These are phyloP conservation scores for Podarcis siculus DNA, from an alignment of 2,797 vertebrate genomes.

Conservation along the genomic window DNA sequence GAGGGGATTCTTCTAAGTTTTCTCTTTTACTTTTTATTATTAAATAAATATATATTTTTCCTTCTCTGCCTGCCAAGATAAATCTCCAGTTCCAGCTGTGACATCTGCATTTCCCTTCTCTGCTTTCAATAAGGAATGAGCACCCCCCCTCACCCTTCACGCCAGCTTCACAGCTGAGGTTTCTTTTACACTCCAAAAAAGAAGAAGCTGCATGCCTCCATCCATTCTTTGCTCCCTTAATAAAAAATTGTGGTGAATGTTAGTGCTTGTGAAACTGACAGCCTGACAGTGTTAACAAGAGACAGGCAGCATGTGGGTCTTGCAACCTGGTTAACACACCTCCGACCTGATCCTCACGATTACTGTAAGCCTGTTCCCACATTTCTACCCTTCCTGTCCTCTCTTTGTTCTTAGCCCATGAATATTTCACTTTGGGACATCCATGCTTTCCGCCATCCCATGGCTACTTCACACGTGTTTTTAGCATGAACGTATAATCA, in stretches of 20 bases:
- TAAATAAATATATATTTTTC: constrained; percentile 71
- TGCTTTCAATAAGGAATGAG: constrained; percentile 74
- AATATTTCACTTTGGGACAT: not conserved
- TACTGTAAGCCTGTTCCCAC: not conserved
- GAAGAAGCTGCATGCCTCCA: constrained; percentile 66
- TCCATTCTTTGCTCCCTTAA: constrained; percentile 67
- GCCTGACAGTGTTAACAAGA: constrained; percentile 42
- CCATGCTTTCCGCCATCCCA: not conserved
- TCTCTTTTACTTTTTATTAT: constrained; percentile 77
- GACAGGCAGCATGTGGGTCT: constrained; percentile 28
- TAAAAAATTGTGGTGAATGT: constrained; percentile 61
- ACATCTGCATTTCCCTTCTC: constrained; percentile 77
- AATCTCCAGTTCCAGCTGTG: constrained; percentile 78
- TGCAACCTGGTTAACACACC: not conserved
- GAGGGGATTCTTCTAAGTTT: constrained; percentile 77
- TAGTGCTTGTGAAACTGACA: constrained; percentile 55
- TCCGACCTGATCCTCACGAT: not conserved
- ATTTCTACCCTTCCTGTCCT: not conserved
- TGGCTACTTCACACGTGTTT: not conserved
- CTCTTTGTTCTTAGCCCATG: not conserved
- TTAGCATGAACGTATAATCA: not conserved
- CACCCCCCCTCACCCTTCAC: constrained; percentile 69
- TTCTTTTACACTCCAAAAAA: constrained; percentile 72
- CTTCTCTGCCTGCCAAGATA: constrained; percentile 79
- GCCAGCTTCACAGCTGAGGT: constrained; percentile 72